These are phyloP conservation scores for Asteroscopus sphinx DNA, from an alignment of 2,888 invertebrate genomes.

Conservation along the genomic window DNA sequence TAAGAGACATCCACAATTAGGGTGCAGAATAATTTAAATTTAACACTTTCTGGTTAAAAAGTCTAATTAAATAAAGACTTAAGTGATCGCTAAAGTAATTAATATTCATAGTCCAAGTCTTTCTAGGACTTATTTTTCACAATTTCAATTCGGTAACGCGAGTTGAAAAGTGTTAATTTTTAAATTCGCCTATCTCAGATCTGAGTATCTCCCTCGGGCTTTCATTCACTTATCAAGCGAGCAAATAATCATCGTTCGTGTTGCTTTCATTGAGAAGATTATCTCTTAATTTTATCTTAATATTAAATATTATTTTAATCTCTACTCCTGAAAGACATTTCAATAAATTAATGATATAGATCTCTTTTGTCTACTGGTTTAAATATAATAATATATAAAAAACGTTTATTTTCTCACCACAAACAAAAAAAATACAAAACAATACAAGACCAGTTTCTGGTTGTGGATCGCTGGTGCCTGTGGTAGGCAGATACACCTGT, in stretches of 20 bases:
- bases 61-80: constrained; percentile 50
- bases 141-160: constrained; percentile 37
- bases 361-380: constrained; percentile 7
- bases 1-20: constrained; percentile 41
- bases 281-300: constrained; percentile 27
- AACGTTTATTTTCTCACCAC: too few relatives aligned
- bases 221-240: constrained; percentile 27
- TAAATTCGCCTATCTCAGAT: constrained; percentile 38
- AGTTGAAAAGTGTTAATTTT: constrained; percentile 42
- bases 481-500: too few relatives aligned
- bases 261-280: constrained; percentile 39
- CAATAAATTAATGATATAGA: constrained; percentile 7
- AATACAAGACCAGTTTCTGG: too few relatives aligned
- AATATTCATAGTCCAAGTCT: constrained; percentile 48
- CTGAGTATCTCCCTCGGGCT: constrained; percentile 21
- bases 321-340: constrained; percentile 8
- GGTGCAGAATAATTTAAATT: constrained; percentile 44
- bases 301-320: constrained; percentile 35
- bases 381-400: too few relatives aligned
- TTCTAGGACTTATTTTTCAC: constrained; percentile 38
- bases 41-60: constrained; percentile 41
- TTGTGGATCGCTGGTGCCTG: too few relatives aligned
- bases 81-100: constrained; percentile 51
- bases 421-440: too few relatives aligned
- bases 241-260: constrained; percentile 20